Conservation (phyloP, 2,113 vertebrate species). For the Loxodonta africana region DNA sequence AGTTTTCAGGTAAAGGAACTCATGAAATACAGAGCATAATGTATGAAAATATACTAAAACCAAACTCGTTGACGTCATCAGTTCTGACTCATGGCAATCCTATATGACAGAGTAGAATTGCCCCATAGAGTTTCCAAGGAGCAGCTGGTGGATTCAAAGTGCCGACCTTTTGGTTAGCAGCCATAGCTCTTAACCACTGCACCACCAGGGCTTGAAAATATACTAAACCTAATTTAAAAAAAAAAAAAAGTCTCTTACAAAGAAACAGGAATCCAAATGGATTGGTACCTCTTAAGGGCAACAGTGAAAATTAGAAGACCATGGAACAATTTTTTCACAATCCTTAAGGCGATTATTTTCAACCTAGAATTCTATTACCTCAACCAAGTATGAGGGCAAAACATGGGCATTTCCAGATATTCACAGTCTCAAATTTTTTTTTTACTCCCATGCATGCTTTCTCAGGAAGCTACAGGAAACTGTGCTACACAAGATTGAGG, state of each 20-base stretch:
- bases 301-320: constrained; percentile 13
- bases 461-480: neutral
- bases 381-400: neutral
- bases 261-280: neutral
- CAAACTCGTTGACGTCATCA: no score
- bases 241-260: constrained; percentile 1
- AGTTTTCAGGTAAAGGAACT: neutral
- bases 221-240: constrained; percentile 6
- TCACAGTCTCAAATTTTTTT: neutral
- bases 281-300: neutral
- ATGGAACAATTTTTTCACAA: neutral
- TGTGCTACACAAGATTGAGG: neutral
- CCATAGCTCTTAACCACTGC: no score
- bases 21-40: neutral
- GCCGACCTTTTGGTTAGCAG: no score
- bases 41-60: neutral
- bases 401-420: neutral
- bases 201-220: neutral
- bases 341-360: neutral
- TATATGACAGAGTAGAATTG: no score
- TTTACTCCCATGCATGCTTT: neutral
- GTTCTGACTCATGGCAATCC: no score
- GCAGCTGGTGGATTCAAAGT: no score
- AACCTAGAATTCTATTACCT: neutral
- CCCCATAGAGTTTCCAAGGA: no score